These are phyloP conservation scores for Clarias laeviceps DNA, from an alignment of 2,797 vertebrate species.

Conservation along the genomic window DNA sequence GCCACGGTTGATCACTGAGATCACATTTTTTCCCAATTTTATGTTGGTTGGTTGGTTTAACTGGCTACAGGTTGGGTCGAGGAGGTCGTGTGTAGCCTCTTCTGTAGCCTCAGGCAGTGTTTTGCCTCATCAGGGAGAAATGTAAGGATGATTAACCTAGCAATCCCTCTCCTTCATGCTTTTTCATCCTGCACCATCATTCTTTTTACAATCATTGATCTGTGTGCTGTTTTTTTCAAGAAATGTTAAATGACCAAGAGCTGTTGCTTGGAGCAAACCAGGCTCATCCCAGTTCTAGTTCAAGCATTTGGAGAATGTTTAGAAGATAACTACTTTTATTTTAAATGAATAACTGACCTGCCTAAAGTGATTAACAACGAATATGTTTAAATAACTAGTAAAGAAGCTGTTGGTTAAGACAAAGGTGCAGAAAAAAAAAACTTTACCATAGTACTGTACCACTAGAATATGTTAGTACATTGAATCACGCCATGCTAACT, in stretches of 20 bases:
- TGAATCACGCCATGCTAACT: not conserved
- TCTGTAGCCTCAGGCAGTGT: constrained; percentile 65
- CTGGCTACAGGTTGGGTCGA: constrained; percentile 52
- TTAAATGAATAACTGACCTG: not conserved
- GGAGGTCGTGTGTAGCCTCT: constrained; percentile 59
- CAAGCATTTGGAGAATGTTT: constrained; percentile 10
- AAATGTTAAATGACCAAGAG: not conserved
- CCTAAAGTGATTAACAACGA: not conserved
- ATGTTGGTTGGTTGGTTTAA: constrained; percentile 46
- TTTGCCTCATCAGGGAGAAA: constrained; percentile 79
- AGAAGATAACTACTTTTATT: not conserved
- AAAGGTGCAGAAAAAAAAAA: not conserved
- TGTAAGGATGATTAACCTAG: constrained; percentile 78
- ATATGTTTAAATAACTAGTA: not conserved
- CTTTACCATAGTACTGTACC: not conserved
- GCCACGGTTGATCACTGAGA: not conserved
- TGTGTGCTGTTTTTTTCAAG: not conserved
- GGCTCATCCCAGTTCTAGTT: not conserved
- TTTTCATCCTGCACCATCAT: not conserved
- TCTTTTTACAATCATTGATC: not conserved
- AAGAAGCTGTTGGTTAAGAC: not conserved
- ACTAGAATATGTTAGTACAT: not conserved
- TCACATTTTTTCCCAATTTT: not conserved
- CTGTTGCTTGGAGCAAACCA: not conserved
- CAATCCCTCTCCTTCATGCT: constrained; percentile 63